Evolutionary conservation across 2,888 invertebrate genomes (phyloP).

Genomic region (Ochropleura leucogaster): DNA sequence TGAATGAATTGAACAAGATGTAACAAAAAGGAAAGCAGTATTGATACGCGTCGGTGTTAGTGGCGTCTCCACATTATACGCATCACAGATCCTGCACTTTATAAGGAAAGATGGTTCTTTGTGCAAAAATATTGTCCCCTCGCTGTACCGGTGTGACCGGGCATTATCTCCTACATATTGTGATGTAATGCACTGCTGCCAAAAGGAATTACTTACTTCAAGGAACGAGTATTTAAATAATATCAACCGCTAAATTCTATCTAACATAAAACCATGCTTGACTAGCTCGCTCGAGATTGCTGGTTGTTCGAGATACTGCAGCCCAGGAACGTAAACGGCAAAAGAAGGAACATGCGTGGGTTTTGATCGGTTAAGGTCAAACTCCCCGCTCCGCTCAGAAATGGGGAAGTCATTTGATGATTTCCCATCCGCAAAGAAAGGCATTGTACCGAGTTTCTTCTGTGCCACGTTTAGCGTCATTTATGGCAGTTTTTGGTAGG

Average conservation of each 20-base stretch:
- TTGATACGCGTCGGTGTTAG: constrained; percentile 55
- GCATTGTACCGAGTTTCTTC: too few relatives aligned
- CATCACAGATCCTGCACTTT: constrained; percentile 60
- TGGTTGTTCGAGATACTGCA: too few relatives aligned
- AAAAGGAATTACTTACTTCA: background rate
- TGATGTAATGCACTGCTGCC: constrained; percentile 1
- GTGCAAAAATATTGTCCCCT: constrained; percentile 57
- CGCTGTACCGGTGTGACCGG: background rate
- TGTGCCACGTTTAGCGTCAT: too few relatives aligned
- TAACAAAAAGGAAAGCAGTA: background rate
- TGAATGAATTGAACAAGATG: background rate
- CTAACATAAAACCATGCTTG: background rate
- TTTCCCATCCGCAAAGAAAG: too few relatives aligned
- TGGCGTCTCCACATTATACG: constrained; percentile 42
- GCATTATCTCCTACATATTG: background rate
- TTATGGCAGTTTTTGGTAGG: too few relatives aligned
- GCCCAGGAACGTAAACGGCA: too few relatives aligned
- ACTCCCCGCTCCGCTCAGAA: too few relatives aligned
- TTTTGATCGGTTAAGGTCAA: too few relatives aligned
- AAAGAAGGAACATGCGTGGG: too few relatives aligned
- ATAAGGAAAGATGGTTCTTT: constrained; percentile 59
- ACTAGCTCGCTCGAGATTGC: background rate
- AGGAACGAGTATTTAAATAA: background rate
- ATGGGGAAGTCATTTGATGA: too few relatives aligned
- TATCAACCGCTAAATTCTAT: background rate